Evolutionary conservation across 2,113 vertebrate species (phyloP).

Genomic region (Plecturocebus donacophilus): DNA sequence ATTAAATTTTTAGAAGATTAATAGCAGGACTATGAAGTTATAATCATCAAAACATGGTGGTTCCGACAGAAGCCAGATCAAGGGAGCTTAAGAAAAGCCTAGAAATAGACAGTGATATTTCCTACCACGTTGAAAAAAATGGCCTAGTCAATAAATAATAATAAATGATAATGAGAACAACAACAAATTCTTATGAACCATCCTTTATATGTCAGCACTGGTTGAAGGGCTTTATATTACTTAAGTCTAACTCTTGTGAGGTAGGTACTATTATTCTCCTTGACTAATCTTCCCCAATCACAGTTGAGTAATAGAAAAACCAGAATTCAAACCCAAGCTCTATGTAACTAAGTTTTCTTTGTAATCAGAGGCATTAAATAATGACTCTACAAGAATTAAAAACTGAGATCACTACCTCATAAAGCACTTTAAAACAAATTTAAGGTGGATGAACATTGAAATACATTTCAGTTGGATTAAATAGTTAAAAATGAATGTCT

Average conservation of each 20-base stretch:
- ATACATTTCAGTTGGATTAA: constrained; percentile 17
- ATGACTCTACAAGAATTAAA: background rate
- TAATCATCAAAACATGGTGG: background rate
- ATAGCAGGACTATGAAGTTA: background rate
- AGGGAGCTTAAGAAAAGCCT: background rate
- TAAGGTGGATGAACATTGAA: constrained; percentile 15
- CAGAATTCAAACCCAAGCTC: background rate
- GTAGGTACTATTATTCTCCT: background rate
- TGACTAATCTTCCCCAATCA: background rate
- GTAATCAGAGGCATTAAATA: background rate
- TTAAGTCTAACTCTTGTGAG: background rate
- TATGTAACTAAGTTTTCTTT: background rate
- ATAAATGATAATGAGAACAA: background rate
- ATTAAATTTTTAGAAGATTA: background rate
- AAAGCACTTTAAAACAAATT: constrained; percentile 19
- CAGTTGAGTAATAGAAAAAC: background rate
- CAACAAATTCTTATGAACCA: background rate
- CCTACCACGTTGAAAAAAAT: background rate
- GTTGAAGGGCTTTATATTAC: background rate
- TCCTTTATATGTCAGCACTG: background rate
- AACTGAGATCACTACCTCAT: background rate
- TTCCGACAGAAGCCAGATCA: constrained; percentile 40
- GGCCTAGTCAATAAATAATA: background rate
- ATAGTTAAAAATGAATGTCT: background rate
- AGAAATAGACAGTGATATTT: background rate